Conservation (phyloP, 2,797 vertebrate species). For the Notolepis coatsorum region DNA sequence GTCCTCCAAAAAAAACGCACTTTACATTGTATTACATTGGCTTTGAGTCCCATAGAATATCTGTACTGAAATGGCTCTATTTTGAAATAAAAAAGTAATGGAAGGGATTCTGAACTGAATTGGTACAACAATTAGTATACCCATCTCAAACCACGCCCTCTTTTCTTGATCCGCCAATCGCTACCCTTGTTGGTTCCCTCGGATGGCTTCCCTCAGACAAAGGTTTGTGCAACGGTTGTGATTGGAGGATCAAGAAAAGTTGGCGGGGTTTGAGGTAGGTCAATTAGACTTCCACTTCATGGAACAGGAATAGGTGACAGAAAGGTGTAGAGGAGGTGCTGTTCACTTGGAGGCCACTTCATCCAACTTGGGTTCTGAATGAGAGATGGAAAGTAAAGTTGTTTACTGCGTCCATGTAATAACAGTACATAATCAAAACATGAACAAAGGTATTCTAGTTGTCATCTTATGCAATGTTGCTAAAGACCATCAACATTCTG, state of each 20-base stretch:
- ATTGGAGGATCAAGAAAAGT: too few species aligned
- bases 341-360: constrained; percentile 73
- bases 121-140: constrained; percentile 9
- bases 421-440: background rate
- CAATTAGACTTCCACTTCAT: constrained; percentile 66
- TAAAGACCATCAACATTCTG: too few species aligned
- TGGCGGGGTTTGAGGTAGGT: too few species aligned
- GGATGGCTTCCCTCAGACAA: too few species aligned
- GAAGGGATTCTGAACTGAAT: background rate
- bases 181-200: too few species aligned
- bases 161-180: too few species aligned
- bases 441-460: too few species aligned
- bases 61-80: constrained; percentile 4
- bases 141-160: too few species aligned
- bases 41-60: background rate
- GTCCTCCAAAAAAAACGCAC: constrained; percentile 15
- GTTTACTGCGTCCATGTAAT: background rate
- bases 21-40: constrained; percentile 1
- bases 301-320: constrained; percentile 32
- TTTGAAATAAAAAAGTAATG: constrained; percentile 21
- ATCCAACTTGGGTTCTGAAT: constrained; percentile 89
- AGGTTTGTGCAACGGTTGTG: too few species aligned
- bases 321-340: constrained; percentile 18
- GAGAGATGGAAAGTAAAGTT: constrained; percentile 3
- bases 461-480: too few species aligned